phyloP scores from a whole-genome alignment of 2,888 invertebrate genomes.

The Cheilosia grossa region DNA sequence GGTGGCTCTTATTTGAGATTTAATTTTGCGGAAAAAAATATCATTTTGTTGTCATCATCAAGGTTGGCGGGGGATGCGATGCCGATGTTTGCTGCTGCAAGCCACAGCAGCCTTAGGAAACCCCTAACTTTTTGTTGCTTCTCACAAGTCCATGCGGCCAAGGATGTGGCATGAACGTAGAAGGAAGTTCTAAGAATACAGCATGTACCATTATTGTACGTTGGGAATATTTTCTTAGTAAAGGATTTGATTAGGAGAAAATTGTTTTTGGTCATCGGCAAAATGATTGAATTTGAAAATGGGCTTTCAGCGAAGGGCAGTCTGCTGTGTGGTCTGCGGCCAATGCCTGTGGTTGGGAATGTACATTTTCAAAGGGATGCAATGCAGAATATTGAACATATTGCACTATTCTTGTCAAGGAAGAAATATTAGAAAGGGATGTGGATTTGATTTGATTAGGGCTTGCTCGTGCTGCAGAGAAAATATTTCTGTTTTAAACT shows the following conservation, averaged over 20 bases:
- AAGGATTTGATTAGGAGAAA: slow-evolving; percentile 54
- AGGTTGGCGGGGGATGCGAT: slow-evolving; percentile 4
- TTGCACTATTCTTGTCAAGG: slow-evolving; percentile 18
- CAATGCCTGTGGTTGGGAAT: slow-evolving; percentile 22
- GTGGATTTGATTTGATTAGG: slow-evolving; percentile 49
- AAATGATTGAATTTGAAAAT: slow-evolving; percentile 21
- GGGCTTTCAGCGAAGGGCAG: slow-evolving; percentile 11
- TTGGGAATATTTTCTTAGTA: slow-evolving; percentile 19
- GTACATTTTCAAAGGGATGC: slow-evolving; percentile 25
- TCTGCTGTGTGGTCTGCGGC: neutral
- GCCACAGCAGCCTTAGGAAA: neutral
- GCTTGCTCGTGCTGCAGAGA: neutral
- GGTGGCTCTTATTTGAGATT: slow-evolving; percentile 25
- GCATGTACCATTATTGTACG: neutral
- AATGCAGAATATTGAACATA: slow-evolving; percentile 42
- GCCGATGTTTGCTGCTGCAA: neutral
- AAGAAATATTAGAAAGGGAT: slow-evolving; percentile 5
- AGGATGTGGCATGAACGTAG: neutral
- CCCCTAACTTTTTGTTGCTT: slow-evolving; percentile 1
- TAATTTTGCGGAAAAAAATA: slow-evolving; percentile 44
- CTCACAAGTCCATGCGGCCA: neutral
- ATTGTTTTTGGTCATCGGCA: slow-evolving; percentile 41
- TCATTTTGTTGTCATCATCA: slow-evolving; percentile 42
- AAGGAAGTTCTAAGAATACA: slow-evolving; percentile 17
- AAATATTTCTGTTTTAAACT: neutral